Evolutionary conservation across 2,888 invertebrate genomes (phyloP).

Genomic region (Oxyscelio sp.): DNA sequence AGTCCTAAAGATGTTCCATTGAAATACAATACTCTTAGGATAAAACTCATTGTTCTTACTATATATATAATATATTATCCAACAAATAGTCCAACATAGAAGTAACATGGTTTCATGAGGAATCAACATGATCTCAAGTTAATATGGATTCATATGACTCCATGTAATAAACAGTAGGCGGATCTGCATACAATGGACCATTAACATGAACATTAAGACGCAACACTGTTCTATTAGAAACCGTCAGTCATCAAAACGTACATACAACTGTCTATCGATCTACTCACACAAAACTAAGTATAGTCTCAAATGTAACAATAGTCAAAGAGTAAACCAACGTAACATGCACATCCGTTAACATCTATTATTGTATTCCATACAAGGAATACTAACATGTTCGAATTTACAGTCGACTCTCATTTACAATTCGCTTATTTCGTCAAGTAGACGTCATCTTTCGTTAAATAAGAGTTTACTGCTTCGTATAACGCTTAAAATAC

Average conservation of each 20-base stretch:
- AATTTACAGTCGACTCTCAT: constrained; percentile 35
- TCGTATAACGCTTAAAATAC: constrained; percentile 2
- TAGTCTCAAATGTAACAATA: constrained; percentile 49
- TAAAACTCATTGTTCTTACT: too few relatives aligned
- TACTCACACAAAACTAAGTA: constrained; percentile 62
- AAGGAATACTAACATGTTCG: constrained; percentile 38
- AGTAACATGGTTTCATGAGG: too few relatives aligned
- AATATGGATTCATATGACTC: too few relatives aligned
- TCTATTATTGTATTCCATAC: constrained; percentile 47
- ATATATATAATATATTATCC: too few relatives aligned
- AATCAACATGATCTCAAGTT: too few relatives aligned
- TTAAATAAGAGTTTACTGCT: constrained; percentile 40
- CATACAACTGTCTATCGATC: constrained; percentile 45
- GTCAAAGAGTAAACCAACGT: constrained; percentile 45
- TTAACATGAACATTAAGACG: constrained; percentile 59
- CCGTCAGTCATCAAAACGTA: constrained; percentile 44
- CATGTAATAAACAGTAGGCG: too few relatives aligned
- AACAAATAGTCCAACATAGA: too few relatives aligned
- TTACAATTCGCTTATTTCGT: background rate
- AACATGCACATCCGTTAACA: constrained; percentile 67
- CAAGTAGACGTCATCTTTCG: background rate
- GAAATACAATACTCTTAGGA: too few relatives aligned
- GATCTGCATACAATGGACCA: constrained; percentile 51
- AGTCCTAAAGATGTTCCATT: too few relatives aligned
- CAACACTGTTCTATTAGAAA: constrained; percentile 59